Evolutionary conservation across 1,140 invertebrate species (phyloP).

Genomic region (Archivesica marissinica): DNA sequence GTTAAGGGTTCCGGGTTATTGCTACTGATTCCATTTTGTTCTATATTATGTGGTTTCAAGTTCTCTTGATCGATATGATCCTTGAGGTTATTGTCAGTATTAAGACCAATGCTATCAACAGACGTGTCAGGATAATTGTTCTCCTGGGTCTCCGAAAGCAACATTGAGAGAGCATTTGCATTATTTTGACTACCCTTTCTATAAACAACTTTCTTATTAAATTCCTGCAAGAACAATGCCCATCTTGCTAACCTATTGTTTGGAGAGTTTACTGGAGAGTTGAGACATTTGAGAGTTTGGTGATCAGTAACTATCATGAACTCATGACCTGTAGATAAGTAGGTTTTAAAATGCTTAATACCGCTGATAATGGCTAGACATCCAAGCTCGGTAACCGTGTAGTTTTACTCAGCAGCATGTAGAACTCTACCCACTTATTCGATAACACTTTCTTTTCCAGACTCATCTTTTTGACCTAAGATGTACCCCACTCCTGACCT

Average conservation of each 20-base stretch:
- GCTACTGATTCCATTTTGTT: too few species aligned
- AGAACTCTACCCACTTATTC: conserved; percentile 27
- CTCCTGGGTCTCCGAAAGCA: background rate
- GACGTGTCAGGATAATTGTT: background rate
- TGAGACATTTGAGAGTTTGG: conserved; percentile 14
- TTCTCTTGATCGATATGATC: too few species aligned
- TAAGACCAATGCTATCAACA: background rate
- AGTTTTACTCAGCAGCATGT: conserved; percentile 33
- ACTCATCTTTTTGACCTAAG: background rate
- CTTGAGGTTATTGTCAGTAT: too few species aligned
- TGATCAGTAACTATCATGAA: conserved; percentile 38
- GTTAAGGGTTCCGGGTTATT: too few species aligned
- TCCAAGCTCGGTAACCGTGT: conserved; percentile 7
- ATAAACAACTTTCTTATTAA: conserved; percentile 11
- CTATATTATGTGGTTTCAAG: too few species aligned
- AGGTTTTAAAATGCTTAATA: conserved; percentile 24
- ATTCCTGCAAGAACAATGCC: background rate
- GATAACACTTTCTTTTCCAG: background rate
- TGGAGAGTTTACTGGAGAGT: background rate
- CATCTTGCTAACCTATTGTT: conserved; percentile 30
- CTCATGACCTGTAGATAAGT: background rate
- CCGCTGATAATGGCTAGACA: conserved; percentile 18
- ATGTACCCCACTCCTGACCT: conserved; percentile 4
- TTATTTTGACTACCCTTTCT: background rate
- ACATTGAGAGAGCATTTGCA: conserved; percentile 22